These are phyloP conservation scores for Galaxea fascicularis DNA, from an alignment of 92 coral and sea anemone genomes.

Conservation along the genomic window DNA sequence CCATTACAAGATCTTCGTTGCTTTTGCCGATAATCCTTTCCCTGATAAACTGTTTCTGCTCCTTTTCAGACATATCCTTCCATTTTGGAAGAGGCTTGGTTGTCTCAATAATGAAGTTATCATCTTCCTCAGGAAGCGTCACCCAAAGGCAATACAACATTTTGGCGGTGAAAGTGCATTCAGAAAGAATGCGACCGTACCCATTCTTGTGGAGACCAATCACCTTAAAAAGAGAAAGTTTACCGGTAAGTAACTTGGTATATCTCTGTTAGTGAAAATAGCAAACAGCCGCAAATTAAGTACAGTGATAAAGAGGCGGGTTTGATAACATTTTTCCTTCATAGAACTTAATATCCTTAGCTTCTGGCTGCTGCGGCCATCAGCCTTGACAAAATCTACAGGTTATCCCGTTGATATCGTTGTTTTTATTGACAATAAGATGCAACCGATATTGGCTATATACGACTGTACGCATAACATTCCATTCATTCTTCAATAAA, in stretches of 20 bases:
- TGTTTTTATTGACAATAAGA: too few species aligned
- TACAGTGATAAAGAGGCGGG: too few species aligned
- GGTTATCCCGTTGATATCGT: too few species aligned
- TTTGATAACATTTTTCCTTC: too few species aligned
- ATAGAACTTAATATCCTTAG: too few species aligned
- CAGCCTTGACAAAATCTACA: too few species aligned
- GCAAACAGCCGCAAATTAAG: too few species aligned
- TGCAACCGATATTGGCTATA: too few species aligned
- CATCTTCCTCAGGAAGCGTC: constrained; percentile 74
- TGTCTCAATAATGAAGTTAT: constrained; percentile 76
- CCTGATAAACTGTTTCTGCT: constrained; percentile 67
- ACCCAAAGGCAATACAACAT: constrained; percentile 85
- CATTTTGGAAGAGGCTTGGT: constrained; percentile 69
- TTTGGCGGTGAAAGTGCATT: constrained; percentile 87
- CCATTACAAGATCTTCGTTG: constrained; percentile 79
- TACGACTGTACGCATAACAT: too few species aligned
- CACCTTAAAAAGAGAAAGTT: constrained; percentile 55
- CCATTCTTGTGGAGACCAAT: constrained; percentile 90
- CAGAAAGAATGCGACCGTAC: constrained; percentile 87
- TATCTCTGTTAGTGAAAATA: neutral
- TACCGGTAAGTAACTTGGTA: neutral
- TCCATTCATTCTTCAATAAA: too few species aligned
- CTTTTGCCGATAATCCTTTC: constrained; percentile 78
- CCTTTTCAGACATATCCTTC: constrained; percentile 12
- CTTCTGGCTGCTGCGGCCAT: too few species aligned